Percentiles rank a stretch among this genome's conserved stretches.
These are phyloP conservation scores for Mus spretus DNA, from an alignment of 2,797 vertebrate species.

Conservation along the genomic window DNA sequence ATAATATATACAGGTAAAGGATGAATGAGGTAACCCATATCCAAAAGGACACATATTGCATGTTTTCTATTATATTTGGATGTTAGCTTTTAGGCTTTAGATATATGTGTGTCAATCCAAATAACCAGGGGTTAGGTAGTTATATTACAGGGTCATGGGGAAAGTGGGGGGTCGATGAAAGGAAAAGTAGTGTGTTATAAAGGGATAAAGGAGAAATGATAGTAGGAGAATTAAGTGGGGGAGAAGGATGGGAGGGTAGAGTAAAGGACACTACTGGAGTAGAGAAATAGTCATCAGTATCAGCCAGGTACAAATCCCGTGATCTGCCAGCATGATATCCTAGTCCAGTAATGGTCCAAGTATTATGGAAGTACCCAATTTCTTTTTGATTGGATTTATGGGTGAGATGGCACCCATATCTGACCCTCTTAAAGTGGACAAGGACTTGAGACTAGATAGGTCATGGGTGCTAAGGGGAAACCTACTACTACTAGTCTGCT, in stretches of 20 bases:
- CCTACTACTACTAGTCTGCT: neutral
- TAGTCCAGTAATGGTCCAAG: neutral
- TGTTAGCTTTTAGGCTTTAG: neutral
- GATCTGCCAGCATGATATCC: neutral
- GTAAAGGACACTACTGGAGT: neutral
- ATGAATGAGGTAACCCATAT: neutral
- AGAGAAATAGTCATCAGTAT: neutral
- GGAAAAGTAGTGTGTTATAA: neutral
- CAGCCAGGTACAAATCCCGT: neutral
- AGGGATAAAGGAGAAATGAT: neutral
- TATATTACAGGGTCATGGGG: neutral
- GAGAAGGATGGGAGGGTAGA: neutral
- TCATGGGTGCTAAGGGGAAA: neutral
- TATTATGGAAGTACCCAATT: neutral
- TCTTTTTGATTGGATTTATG: neutral
- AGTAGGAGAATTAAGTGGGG: neutral
- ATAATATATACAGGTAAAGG: neutral
- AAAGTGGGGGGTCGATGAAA: neutral
- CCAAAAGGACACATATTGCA: neutral
- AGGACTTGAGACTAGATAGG: neutral
- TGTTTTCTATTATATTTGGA: neutral
- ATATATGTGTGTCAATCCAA: neutral
- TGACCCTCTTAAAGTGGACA: neutral
- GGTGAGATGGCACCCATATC: neutral
- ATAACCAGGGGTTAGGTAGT: neutral